These are phyloP conservation scores for Lutraria rhynchaena DNA, from an alignment of 1,140 invertebrate genomes.

Conservation along the genomic window DNA sequence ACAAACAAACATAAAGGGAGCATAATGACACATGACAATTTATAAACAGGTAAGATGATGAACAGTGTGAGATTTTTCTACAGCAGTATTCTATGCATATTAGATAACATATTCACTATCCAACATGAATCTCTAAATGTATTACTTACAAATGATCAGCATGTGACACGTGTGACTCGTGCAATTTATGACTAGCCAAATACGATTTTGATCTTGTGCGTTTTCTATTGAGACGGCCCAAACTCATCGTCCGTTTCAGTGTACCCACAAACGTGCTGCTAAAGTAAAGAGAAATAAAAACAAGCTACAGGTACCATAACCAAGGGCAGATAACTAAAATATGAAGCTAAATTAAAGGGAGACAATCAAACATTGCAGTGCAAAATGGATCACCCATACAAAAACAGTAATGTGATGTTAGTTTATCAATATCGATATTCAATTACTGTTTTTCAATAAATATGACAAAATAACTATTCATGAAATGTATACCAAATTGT, in stretches of 20 bases:
- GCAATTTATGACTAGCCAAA: slow-evolving; percentile 23
- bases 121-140: neutral
- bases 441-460: too few species aligned
- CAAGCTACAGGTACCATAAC: slow-evolving; percentile 39
- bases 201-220: slow-evolving; percentile 38
- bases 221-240: slow-evolving; percentile 53
- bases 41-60: too few species aligned
- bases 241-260: slow-evolving; percentile 54
- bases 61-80: neutral
- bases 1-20: too few species aligned
- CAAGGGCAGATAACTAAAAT: slow-evolving; percentile 10
- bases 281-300: slow-evolving; percentile 36
- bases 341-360: too few species aligned
- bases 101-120: neutral
- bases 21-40: too few species aligned
- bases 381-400: too few species aligned
- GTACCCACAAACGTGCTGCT: slow-evolving; percentile 57
- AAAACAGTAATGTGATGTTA: too few species aligned
- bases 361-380: too few species aligned
- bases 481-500: too few species aligned
- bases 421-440: too few species aligned
- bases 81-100: neutral
- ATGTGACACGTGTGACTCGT: neutral
- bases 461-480: too few species aligned
- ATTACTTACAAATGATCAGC: slow-evolving; percentile 46